Evolutionary conservation across 1,140 invertebrate genomes (phyloP), one percentile per base, ranked within the genome.

Genomic region (Drosophila nebulosa): DNA sequence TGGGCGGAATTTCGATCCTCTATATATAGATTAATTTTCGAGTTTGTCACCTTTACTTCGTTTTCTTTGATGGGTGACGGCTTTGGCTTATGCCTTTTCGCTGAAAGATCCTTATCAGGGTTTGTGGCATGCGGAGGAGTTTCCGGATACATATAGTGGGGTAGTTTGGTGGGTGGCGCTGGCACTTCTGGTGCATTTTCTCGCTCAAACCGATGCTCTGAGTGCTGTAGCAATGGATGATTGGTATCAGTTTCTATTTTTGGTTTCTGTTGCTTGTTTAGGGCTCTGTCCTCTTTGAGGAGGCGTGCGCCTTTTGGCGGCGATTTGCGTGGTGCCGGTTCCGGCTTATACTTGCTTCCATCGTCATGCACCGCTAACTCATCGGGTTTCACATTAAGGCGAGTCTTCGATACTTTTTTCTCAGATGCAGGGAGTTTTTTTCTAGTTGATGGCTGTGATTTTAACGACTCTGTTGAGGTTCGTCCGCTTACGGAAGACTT

Each of bases 181-280:
- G 94, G 94, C 72, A 94, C 94, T 32, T 94, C 92, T 7, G 93
- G 92, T 50, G 93, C 93, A 67, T 93, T 92, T 63, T 93, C 92
- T 52, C 93, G 93, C 75, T 96, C 95, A 78, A 94, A 96, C 70
- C 95, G 93, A 78, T 96, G 95, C 77, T 95, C 95, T 0, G 95
- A 96, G 91, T 96, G 95, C 86, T 96, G 95, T 3, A 95, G 79
- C 18, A 95, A 90, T 10, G 95, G 95, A 92, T 96, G 95, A 76
- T 93, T 93, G 76, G 90, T 69, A 81, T 91, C 80, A 66, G 80
- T 83, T 69, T 89, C 75, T 39, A 77, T 69, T 72, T 81, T 83
- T 30, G 77, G 80, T 71, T 79, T 83, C 32, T 79, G 67, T 24
- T 90, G 83, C 64, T 75, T 90, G 51, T 86, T 84, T n/a, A 85